Evolutionary conservation across 2,888 invertebrate species (phyloP).

Genomic region (Drosophila gaucha): DNA sequence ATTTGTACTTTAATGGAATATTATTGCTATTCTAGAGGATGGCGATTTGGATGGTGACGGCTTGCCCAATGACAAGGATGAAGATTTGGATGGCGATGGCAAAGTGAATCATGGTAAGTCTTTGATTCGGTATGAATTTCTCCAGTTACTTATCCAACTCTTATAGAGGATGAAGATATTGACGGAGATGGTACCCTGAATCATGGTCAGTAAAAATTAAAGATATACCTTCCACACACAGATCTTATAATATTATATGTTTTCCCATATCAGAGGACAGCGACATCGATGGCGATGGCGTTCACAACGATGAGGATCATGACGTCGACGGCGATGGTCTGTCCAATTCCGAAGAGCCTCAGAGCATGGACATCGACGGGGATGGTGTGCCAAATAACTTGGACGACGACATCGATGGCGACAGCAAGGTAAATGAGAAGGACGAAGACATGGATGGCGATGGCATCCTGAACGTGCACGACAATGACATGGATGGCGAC

Average conservation of each 20-base stretch:
- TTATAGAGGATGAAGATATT: slow-evolving; percentile 66
- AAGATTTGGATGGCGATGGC: slow-evolving; percentile 77
- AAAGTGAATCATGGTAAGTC: slow-evolving; percentile 74
- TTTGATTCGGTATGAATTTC: neutral
- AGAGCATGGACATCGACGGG: slow-evolving; percentile 63
- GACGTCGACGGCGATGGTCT: slow-evolving; percentile 69
- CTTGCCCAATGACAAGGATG: slow-evolving; percentile 76
- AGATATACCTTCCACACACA: no score
- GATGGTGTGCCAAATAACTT: slow-evolving; percentile 64
- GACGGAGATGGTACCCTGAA: slow-evolving; percentile 63
- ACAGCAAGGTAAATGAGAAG: slow-evolving; percentile 83
- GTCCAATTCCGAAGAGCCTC: slow-evolving; percentile 59
- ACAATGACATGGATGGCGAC: slow-evolving; percentile 68
- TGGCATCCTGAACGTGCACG: slow-evolving; percentile 80
- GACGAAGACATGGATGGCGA: slow-evolving; percentile 84
- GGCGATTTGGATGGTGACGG: slow-evolving; percentile 84
- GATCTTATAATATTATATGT: neutral
- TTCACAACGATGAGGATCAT: slow-evolving; percentile 78
- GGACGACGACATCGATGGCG: slow-evolving; percentile 81
- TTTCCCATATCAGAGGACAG: slow-evolving; percentile 79
- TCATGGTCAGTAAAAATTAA: slow-evolving; percentile 67
- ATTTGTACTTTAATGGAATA: neutral
- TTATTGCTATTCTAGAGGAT: slow-evolving; percentile 72
- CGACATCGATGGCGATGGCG: slow-evolving; percentile 83
- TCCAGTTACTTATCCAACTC: neutral